phyloP scores from a whole-genome alignment of 1,140 invertebrate species.

The Drosophila parabipectinata region DNA sequence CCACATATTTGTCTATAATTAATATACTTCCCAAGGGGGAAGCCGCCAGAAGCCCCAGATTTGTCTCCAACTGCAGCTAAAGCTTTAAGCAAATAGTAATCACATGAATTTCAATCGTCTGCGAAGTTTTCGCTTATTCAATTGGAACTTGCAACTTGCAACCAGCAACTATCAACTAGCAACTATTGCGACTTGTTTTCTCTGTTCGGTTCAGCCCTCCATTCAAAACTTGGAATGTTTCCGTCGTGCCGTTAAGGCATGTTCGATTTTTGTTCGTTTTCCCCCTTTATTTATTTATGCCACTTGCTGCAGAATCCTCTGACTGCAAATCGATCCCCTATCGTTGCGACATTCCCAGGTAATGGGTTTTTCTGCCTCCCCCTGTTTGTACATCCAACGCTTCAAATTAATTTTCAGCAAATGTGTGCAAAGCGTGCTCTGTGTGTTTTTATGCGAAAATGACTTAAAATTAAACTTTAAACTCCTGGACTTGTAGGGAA shows the following conservation, averaged over 20 bases:
- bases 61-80: constrained; percentile 21
- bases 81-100: constrained; percentile 40
- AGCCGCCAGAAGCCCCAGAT: constrained; percentile 1
- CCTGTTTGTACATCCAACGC: constrained; percentile 44
- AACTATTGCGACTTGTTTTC: constrained; percentile 20
- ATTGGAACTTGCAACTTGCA: constrained; percentile 26
- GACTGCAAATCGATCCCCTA: constrained; percentile 12
- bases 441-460: constrained; percentile 5
- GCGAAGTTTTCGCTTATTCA: constrained; percentile 44
- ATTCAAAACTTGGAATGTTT: constrained; percentile 3
- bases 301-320: constrained; percentile 35
- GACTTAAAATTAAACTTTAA: constrained; percentile 15
- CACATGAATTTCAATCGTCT: constrained; percentile 32
- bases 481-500: no score
- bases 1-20: constrained; percentile 79
- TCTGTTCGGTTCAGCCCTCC: not conserved
- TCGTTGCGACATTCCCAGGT: not conserved
- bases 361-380: constrained; percentile 15
- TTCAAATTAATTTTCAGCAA: constrained; percentile 65
- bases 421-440: not conserved
- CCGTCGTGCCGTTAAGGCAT: not conserved
- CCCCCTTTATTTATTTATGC: constrained; percentile 64
- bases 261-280: constrained; percentile 33
- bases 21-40: constrained; percentile 32
- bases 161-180: not conserved